Evolutionary conservation across 2,797 vertebrate genomes (phyloP).

Genomic region (Enteromius argenteus): DNA sequence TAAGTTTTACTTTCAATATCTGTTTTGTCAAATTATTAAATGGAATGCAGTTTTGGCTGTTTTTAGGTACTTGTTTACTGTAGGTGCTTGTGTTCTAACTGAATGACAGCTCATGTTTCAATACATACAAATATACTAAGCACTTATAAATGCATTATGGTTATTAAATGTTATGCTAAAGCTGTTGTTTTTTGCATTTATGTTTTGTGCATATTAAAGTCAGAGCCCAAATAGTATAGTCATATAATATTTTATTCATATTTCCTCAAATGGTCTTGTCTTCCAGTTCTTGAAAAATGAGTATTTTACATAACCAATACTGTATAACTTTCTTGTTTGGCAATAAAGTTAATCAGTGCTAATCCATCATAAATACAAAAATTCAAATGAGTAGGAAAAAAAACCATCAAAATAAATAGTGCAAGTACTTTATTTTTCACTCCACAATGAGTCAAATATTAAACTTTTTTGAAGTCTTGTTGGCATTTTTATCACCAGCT

Average conservation of each 20-base stretch:
- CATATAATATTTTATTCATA: constrained; percentile 37
- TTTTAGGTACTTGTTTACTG: background rate
- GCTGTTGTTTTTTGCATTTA: background rate
- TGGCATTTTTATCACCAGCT: background rate
- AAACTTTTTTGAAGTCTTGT: background rate
- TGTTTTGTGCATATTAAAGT: constrained; percentile 5
- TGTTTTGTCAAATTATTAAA: background rate
- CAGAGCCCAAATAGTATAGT: background rate
- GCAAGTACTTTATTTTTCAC: background rate
- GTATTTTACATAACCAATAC: constrained; percentile 25
- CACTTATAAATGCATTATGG: background rate
- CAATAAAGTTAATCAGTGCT: background rate
- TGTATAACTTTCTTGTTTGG: background rate
- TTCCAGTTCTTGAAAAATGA: constrained; percentile 22
- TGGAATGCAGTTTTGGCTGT: background rate
- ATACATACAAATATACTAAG: background rate
- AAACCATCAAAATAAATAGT: constrained; percentile 3
- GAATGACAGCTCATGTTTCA: background rate
- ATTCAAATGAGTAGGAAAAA: background rate
- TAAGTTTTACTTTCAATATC: background rate
- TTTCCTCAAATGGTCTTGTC: background rate
- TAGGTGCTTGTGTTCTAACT: background rate
- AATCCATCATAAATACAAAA: constrained; percentile 28
- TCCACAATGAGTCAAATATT: background rate
- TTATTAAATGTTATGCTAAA: constrained; percentile 3